Evolutionary conservation across 2,888 invertebrate genomes (phyloP).

Genomic region (Cerastis rubricosa): DNA sequence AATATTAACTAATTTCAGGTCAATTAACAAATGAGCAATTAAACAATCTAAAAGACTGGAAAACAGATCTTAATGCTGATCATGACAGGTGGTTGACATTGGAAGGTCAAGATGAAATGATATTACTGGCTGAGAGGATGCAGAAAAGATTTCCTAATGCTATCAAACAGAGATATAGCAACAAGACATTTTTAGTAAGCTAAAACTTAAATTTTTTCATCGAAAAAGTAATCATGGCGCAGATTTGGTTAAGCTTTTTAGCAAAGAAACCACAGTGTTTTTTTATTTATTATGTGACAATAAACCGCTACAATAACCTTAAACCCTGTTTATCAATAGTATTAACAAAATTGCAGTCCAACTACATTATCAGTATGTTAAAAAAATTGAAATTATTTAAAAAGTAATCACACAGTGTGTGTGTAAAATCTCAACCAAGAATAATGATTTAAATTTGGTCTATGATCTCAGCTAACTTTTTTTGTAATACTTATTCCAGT

Average conservation of each 20-base stretch:
- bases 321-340: neutral
- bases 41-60: constrained; percentile 91
- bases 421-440: neutral
- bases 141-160: constrained; percentile 93
- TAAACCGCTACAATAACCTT: neutral
- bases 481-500: constrained; percentile 87
- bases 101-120: constrained; percentile 95
- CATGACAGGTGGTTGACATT: constrained; percentile 92
- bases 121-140: constrained; percentile 93
- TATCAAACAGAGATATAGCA: constrained; percentile 91
- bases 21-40: constrained; percentile 83
- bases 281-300: neutral
- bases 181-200: constrained; percentile 90
- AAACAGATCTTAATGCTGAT: constrained; percentile 84
- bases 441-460: neutral
- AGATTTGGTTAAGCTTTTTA: no score
- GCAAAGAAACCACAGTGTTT: neutral
- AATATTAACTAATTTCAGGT: constrained; percentile 72
- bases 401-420: neutral
- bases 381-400: neutral
- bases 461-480: neutral
- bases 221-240: no score
- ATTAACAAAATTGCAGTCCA: neutral
- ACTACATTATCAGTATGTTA: neutral
- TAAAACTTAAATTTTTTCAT: no score